Base-by-base conservation (phyloP, 2,113 vertebrate species). In the Cinclus cinclus region DNA sequence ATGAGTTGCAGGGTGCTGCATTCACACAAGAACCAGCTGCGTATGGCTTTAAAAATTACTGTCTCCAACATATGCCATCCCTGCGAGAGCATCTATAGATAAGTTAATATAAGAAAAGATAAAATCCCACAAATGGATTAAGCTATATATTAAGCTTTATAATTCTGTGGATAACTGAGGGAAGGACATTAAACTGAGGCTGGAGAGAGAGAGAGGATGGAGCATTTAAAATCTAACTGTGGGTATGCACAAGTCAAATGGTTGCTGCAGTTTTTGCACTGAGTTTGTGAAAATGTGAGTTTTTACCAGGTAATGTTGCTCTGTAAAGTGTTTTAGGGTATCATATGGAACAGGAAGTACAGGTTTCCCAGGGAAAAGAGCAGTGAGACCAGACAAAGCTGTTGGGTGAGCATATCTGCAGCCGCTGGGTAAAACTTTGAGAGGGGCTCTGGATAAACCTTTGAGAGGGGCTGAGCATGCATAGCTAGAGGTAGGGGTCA, bases 41-140 rank as follows among this genome's bases (percentile, higher is more conserved):
- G 83, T 27, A 60, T 18, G 80, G 41, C 46, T 89, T 50, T 67
- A 73, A 92, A 92, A 95, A 89, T 74, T 22, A 74, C 62, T 75
- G n/a, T 69, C 68, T 91, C 79, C 65, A 85, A 30, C 94, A 93
- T 90, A 94, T 83, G 94, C 85, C 90, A 93, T 35, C 88, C 62
- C 82, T 81, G 71, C 76, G 53, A 88, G 71, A 94, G 52, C 93
- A 83, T 89, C 79, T 86, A 81, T 62, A 85, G 88, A 90, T 87
- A 96, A 93, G 90, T 90, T 96, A 95, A 92, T 91, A 94, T 68
- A 93, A 96, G 71, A 76, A 94, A 96, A 93, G 79, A 94, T 86
- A 93, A 93, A 96, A 93, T 44, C 46, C 30, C 27, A 63, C 20
- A 12, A 88, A 92, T 78, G n/a, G 83, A 93, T 94, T 87, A 87